Evolutionary conservation across 1,140 invertebrate genomes (phyloP).

Genomic region (Nebria ingens): DNA sequence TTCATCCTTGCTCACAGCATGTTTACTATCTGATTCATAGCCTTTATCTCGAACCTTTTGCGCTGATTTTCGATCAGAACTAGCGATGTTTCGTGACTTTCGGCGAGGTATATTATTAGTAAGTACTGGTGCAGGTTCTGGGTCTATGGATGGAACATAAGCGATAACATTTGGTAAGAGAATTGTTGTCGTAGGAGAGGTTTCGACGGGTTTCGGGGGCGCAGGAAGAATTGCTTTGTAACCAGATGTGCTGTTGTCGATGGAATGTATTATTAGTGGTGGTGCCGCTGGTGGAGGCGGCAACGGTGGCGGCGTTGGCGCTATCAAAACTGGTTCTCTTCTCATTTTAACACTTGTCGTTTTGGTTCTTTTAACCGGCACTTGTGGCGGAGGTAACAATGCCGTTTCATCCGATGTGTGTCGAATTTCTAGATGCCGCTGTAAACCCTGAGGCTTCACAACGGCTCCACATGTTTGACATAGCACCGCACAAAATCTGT

Average conservation of each 20-base stretch:
- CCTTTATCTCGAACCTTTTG: neutral
- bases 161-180: too few species aligned
- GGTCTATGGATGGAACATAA: neutral
- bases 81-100: neutral
- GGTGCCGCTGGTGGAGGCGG: too few species aligned
- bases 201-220: neutral
- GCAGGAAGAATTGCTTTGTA: neutral
- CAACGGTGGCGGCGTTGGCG: too few species aligned
- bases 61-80: neutral
- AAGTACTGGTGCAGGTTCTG: too few species aligned
- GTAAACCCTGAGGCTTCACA: neutral
- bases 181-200: neutral
- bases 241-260: neutral
- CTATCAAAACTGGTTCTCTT: neutral
- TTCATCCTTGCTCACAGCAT: neutral
- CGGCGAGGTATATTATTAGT: neutral
- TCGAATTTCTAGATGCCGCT: neutral
- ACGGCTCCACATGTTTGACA: neutral
- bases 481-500: neutral
- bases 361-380: conserved; percentile 1
- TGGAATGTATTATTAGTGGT: conserved; percentile 3
- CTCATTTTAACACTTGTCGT: neutral
- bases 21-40: neutral
- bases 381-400: conserved; percentile 1
- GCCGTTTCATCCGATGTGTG: neutral